phyloP scores from a whole-genome alignment of 2,888 invertebrate genomes.

The Teleiodes luculella region DNA sequence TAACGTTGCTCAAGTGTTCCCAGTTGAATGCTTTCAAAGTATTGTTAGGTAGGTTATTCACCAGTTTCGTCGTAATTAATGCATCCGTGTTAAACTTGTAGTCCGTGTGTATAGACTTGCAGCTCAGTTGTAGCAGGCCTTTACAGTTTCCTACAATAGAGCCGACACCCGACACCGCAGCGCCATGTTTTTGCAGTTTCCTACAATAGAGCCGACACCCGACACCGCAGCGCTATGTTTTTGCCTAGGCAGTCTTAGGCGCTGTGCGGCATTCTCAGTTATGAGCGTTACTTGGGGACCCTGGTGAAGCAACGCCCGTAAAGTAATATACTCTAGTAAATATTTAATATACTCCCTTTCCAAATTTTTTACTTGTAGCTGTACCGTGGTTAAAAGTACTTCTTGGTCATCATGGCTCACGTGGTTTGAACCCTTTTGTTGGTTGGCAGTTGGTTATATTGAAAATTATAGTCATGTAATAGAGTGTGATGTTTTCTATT shows the following conservation, averaged over 20 bases:
- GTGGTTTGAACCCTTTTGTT: background rate
- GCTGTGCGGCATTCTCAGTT: background rate
- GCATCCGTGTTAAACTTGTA: constrained; percentile 10
- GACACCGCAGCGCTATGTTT: background rate
- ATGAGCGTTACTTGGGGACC: background rate
- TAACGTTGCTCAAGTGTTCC: background rate
- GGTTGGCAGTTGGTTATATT: background rate
- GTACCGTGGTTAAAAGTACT: constrained; percentile 4
- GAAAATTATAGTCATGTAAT: constrained; percentile 5
- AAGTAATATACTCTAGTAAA: background rate
- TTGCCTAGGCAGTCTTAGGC: background rate
- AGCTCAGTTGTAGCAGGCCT: background rate
- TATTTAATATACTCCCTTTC: background rate
- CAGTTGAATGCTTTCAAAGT: constrained; percentile 13
- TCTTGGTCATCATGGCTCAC: background rate
- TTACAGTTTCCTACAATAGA: background rate
- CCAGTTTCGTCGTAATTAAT: constrained; percentile 16
- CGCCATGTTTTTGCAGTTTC: background rate
- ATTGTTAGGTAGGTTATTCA: constrained; percentile 17
- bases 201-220: too few relatives aligned
- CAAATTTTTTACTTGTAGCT: background rate
- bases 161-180: too few relatives aligned
- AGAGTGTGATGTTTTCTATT: constrained; percentile 13
- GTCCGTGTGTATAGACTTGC: constrained; percentile 11
- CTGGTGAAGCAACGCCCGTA: background rate